A percentile compares a stretch with the other conserved stretches of the same genome.
Conservation (phyloP, 2,113 vertebrate species). For the Cairina moschata region DNA sequence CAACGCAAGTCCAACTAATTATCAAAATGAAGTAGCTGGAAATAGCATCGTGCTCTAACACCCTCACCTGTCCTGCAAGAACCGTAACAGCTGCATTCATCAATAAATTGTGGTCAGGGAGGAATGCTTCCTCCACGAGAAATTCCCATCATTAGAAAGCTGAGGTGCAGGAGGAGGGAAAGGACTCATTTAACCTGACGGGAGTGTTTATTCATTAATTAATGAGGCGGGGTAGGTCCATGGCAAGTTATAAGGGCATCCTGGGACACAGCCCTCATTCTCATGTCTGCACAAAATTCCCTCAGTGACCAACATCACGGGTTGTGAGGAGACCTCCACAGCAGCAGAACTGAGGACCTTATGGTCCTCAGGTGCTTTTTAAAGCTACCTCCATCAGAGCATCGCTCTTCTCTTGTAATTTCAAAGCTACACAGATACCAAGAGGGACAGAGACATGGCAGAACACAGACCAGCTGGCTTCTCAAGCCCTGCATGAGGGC, state of each 20-base stretch:
- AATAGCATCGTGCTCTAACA: rapidly evolving
- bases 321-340: neutral
- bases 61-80: neutral
- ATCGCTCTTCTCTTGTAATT: neutral
- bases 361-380: neutral
- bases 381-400: neutral
- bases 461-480: neutral
- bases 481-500: neutral
- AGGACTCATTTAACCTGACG: neutral
- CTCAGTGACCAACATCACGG: neutral
- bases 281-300: neutral
- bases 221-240: neutral
- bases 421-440: neutral
- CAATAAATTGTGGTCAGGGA: rapidly evolving
- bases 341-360: neutral
- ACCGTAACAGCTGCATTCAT: rapidly evolving
- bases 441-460: neutral
- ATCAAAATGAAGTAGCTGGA: neutral
- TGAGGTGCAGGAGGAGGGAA: neutral
- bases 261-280: neutral
- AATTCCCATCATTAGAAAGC: neutral
- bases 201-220: neutral
- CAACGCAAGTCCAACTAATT: neutral
- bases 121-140: neutral
- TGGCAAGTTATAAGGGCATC: rapidly evolving